These are phyloP conservation scores for Mesorhabditis belari DNA, from an alignment of 2,888 invertebrate species.

Conservation along the genomic window DNA sequence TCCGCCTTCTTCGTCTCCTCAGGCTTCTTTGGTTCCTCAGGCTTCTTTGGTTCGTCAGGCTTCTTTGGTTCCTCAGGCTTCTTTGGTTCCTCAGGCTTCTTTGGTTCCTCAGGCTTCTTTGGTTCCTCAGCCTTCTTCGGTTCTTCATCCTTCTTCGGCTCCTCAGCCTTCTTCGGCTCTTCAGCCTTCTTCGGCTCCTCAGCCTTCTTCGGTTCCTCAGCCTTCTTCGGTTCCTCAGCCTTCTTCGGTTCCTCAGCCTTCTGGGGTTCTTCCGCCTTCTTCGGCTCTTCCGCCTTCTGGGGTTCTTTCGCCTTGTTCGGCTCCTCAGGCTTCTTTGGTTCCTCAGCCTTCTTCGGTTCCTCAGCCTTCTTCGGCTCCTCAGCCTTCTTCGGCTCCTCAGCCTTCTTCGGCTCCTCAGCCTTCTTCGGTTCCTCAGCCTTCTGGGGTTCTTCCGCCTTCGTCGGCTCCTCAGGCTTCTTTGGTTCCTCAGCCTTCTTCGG, in stretches of 20 bases:
- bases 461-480: not conserved
- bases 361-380: not conserved
- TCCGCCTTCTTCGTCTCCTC: not conserved
- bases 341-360: not conserved
- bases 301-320: not conserved
- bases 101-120: not conserved
- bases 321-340: not conserved
- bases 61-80: constrained; percentile 1
- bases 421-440: no score
- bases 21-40: not conserved
- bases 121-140: not conserved
- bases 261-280: constrained; percentile 1
- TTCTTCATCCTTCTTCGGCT: not conserved
- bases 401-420: not conserved
- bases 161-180: not conserved
- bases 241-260: not conserved
- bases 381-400: constrained; percentile 2
- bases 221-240: not conserved
- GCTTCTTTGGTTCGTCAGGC: not conserved
- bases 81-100: constrained; percentile 4
- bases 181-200: not conserved
- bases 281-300: not conserved
- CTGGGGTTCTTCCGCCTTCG: not conserved
- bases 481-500: not conserved
- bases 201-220: not conserved